phyloP scores from a whole-genome alignment of 2,797 vertebrate species.

The Danio kyathit region DNA sequence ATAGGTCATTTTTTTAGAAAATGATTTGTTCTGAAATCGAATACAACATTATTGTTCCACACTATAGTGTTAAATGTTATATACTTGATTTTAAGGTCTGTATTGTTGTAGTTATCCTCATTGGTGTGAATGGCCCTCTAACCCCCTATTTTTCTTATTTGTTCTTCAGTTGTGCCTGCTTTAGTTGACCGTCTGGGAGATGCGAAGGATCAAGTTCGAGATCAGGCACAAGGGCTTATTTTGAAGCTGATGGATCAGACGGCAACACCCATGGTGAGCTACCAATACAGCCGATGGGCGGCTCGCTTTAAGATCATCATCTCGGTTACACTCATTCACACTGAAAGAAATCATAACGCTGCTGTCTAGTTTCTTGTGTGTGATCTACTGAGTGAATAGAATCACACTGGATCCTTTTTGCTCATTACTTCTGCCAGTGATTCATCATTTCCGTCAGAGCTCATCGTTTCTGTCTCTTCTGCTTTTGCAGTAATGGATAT shows the following conservation, averaged over 20 bases:
- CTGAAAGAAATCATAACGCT: background rate
- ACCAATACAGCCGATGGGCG: background rate
- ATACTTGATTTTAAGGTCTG: too few relatives aligned
- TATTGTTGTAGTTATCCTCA: too few relatives aligned
- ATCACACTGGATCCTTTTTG: conserved; percentile 16
- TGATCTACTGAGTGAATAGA: background rate
- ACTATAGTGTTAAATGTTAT: too few relatives aligned
- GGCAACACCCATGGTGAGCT: conserved; percentile 88
- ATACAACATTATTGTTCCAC: too few relatives aligned
- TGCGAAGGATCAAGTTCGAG: conserved; percentile 95
- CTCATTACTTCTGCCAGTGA: conserved; percentile 5
- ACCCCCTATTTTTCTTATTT: background rate
- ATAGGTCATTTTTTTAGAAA: too few relatives aligned
- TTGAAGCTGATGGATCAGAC: conserved; percentile 90
- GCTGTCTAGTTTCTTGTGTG: background rate
- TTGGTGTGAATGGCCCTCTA: too few relatives aligned
- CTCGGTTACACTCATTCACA: background rate
- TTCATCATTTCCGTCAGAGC: conserved; percentile 27
- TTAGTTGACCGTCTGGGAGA: conserved; percentile 95
- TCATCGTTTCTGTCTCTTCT: background rate
- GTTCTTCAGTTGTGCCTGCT: conserved; percentile 83
- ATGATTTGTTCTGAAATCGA: too few relatives aligned
- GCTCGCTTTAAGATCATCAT: background rate
- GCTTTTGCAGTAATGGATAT: conserved; percentile 43
- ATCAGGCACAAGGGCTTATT: conserved; percentile 91